Conservation (phyloP, 2,888 invertebrate species). For the Temnothorax unifasciatus region DNA sequence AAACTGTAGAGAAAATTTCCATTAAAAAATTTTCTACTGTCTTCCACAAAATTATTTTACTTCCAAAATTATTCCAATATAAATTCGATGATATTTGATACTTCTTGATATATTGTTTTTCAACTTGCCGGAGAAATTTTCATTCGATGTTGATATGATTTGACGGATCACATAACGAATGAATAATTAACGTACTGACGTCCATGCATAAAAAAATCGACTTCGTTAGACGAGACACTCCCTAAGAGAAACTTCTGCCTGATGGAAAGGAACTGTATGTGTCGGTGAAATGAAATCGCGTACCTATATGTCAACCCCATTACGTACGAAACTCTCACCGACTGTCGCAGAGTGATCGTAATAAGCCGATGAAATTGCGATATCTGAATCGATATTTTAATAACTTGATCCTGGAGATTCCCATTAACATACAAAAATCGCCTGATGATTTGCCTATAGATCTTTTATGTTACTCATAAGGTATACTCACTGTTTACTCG, state of each 20-base stretch:
- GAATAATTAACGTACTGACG: conserved; percentile 19
- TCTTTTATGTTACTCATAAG: not conserved
- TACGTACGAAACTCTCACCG: conserved; percentile 60
- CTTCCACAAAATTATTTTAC: not conserved
- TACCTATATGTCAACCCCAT: conserved; percentile 55
- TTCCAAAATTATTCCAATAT: conserved; percentile 1
- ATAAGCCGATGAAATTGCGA: conserved; percentile 23
- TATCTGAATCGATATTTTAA: conserved; percentile 52
- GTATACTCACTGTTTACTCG: not conserved
- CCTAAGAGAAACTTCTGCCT: conserved; percentile 67
- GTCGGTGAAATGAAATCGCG: conserved; percentile 32
- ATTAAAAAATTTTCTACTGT: not conserved
- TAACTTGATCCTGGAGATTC: not conserved
- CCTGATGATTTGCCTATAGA: not conserved
- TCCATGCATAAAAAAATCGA: conserved; percentile 22
- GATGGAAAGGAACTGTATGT: conserved; percentile 59
- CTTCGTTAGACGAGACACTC: conserved; percentile 62
- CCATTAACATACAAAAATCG: not conserved
- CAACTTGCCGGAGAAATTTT: conserved; percentile 10
- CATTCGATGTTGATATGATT: not conserved
- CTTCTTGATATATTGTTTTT: not conserved
- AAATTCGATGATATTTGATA: not conserved
- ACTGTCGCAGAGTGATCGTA: conserved; percentile 19
- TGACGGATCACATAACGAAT: conserved; percentile 26
- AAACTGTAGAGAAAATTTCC: not conserved